A percentile compares a stretch with the other conserved stretches of the same genome.
These are phyloP conservation scores for Archaeoteleia sp. DNA, from an alignment of 2,888 invertebrate genomes.

Conservation along the genomic window DNA sequence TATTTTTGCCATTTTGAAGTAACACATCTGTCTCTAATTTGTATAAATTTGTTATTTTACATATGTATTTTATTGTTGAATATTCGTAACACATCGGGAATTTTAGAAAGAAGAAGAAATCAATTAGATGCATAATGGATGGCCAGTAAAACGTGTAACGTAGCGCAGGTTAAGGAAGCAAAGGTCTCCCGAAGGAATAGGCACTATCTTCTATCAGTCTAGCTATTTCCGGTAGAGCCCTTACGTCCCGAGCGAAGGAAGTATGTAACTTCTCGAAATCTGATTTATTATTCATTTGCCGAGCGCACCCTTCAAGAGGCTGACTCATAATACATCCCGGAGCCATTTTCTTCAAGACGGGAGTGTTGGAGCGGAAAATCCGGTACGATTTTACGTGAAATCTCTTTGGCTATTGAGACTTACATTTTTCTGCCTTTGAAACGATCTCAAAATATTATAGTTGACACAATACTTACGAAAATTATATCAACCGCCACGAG, in stretches of 20 bases:
- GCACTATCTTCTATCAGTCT: conserved; percentile 61
- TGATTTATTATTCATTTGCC: conserved; percentile 70
- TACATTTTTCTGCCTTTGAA: conserved; percentile 50
- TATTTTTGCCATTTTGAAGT: no score
- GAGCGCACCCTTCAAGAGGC: conserved; percentile 50
- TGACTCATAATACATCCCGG: conserved; percentile 51
- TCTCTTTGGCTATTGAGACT: conserved; percentile 53
- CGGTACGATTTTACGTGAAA: conserved; percentile 50
- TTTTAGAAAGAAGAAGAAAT: conserved; percentile 56
- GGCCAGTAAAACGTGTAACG: conserved; percentile 57
- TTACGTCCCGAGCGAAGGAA: conserved; percentile 63
- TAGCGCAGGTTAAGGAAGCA: conserved; percentile 66
- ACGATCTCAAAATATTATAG: conserved; percentile 49
- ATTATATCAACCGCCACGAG: no score
- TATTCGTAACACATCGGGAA: no score
- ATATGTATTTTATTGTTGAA: no score
- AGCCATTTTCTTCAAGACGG: conserved; percentile 47
- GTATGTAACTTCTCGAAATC: conserved; percentile 67
- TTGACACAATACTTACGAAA: conserved; percentile 46
- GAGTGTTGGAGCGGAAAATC: conserved; percentile 53
- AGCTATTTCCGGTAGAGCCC: conserved; percentile 61
- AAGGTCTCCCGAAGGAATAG: conserved; percentile 67
- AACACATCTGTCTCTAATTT: no score
- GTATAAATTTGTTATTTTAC: no score
- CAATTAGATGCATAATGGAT: conserved; percentile 72